Base-by-base conservation (phyloP, 2,797 vertebrate genomes). In the Ceyx erithaca region DNA sequence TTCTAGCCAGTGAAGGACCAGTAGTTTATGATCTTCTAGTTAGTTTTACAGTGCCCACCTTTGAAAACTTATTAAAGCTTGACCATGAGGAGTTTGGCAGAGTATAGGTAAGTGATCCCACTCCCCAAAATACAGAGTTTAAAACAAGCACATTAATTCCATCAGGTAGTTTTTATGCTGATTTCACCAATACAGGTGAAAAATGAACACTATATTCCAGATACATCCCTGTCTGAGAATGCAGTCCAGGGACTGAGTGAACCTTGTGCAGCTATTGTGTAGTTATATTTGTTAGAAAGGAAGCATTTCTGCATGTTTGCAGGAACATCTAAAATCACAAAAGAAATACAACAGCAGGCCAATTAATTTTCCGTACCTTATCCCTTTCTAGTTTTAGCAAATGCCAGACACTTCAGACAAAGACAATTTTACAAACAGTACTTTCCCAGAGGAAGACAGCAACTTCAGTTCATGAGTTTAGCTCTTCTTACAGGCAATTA, bases 401-500 rank as follows among this genome's bases (percentile, higher is more conserved):
- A 70, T 46, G 30, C 46, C 46, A 91, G 61, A 62, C 46, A 55
- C 66, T 91, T 92, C 46, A 89, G 33, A 88, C 20, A 77, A 84
- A 92, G 62, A 25, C 46, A 68, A 30, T 73, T 76, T 20, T 61
- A 55, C 40, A 76, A 40, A 58, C 12, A 66, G 31, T 59, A 52
- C 31, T 93, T 94, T 86, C 70, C 79, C 46, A 89, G 35, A 82
- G 54, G 62, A 85, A 79, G 48, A 67, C 35, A 35, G 40, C 13
- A 78, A 61, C 59, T 94, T 93, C 49, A 49, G 35, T 83, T 92
- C 58, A 73, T 6, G 1, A 75, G 28, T 92, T 93, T 63, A 85
- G 35, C 8, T 92, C 25, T 92, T 89, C 79, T 75, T 90, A 77
- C 41, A 79, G 66, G 64, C 80, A 96, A 87, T 95, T 87, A 94